phyloP scores from a whole-genome alignment of 2,888 invertebrate species.

The Schrankia costaestrigalis region DNA sequence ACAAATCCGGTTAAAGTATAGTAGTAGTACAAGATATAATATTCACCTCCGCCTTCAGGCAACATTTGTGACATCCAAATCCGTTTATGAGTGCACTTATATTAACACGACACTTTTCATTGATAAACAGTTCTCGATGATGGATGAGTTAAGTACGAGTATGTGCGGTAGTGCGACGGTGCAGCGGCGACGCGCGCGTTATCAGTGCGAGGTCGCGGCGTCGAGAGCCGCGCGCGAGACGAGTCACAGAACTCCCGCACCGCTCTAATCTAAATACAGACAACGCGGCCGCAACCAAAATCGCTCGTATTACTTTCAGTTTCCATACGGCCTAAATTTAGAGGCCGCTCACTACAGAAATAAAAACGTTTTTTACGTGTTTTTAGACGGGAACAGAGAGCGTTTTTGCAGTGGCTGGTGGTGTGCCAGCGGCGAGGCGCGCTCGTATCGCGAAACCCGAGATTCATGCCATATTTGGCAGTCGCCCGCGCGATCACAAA shows the following conservation, averaged over 20 bases:
- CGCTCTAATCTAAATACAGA: conserved; percentile 77
- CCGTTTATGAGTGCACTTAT: conserved; percentile 43
- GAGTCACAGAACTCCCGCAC: conserved; percentile 45
- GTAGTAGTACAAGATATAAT: conserved; percentile 28
- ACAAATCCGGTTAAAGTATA: too few relatives aligned
- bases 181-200: conserved; percentile 6
- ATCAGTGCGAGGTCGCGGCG: conserved; percentile 14
- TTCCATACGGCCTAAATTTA: conserved; percentile 79
- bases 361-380: conserved; percentile 78
- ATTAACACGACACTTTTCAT: conserved; percentile 38
- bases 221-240: conserved; percentile 22
- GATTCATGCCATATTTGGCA: conserved; percentile 79
- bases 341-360: conserved; percentile 76
- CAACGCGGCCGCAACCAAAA: conserved; percentile 74
- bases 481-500: conserved; percentile 56
- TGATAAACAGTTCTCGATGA: conserved; percentile 26
- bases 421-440: conserved; percentile 53
- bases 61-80: conserved; percentile 75
- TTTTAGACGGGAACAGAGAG: conserved; percentile 73
- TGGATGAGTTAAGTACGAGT: not conserved
- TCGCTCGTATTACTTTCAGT: conserved; percentile 76
- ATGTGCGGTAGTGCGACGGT: not conserved
- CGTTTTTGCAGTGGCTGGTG: conserved; percentile 62
- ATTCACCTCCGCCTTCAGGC: conserved; percentile 73
- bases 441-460: conserved; percentile 71